phyloP scores from a whole-genome alignment of 1,140 invertebrate species.

The Panagrolaimus sp. region DNA sequence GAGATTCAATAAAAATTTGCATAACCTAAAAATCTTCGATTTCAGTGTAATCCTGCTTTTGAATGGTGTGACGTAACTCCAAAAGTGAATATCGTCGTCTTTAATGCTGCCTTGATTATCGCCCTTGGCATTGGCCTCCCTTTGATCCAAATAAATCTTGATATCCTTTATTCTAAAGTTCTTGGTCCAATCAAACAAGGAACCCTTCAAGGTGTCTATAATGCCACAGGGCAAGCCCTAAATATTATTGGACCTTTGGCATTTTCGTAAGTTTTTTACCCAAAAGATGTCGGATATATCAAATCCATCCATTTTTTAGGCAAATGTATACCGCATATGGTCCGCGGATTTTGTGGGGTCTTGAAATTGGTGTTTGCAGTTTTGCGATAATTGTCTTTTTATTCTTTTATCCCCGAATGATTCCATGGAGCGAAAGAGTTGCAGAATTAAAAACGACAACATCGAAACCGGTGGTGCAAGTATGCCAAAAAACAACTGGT shows the following conservation, averaged over 20 bases:
- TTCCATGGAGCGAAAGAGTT: constrained; percentile 16
- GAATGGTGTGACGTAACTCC: constrained; percentile 40
- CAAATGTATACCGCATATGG: constrained; percentile 24
- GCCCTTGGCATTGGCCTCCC: constrained; percentile 40
- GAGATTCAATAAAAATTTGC: no score
- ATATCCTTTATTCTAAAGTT: constrained; percentile 45
- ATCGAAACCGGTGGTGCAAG: no score
- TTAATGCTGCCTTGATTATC: constrained; percentile 37
- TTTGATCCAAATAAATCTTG: constrained; percentile 37
- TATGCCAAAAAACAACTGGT: not conserved
- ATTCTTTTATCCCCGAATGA: constrained; percentile 28
- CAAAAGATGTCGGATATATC: not conserved
- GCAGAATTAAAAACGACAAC: no score
- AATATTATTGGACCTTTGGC: constrained; percentile 30
- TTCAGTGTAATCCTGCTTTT: constrained; percentile 34
- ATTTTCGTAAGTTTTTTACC: constrained; percentile 34
- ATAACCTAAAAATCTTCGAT: no score
- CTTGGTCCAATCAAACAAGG: constrained; percentile 40
- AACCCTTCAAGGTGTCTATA: constrained; percentile 37
- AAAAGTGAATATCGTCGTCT: constrained; percentile 41
- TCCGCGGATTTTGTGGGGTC: constrained; percentile 24
- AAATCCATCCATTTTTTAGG: constrained; percentile 6
- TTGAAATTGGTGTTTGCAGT: constrained; percentile 14
- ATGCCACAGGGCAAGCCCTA: constrained; percentile 25
- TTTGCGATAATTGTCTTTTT: constrained; percentile 24